Evolutionary conservation across 2,113 vertebrate species (phyloP), one percentile per base, ranked within the genome.

Genomic region (Patagioenas fasciata): DNA sequence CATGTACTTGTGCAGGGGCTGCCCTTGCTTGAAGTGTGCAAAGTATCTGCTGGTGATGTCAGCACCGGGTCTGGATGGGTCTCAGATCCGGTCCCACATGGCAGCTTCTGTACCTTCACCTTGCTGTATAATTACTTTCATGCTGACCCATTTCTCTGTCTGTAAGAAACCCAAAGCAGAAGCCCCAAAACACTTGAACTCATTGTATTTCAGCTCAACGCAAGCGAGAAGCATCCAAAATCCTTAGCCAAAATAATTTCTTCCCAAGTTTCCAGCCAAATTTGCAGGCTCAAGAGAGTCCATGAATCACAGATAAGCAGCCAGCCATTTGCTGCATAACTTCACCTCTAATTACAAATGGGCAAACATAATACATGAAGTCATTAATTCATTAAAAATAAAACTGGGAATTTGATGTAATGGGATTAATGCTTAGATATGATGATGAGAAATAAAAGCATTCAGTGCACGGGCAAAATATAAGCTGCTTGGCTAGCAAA

Each of bases 91-190:
- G 50, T 13, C 42, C 67, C 26, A 13, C 3, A 36, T 11, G 50
- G 72, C 57, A 78, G 36, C 25, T 81, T 36, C 60, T 67, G 17
- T 1, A 28, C 31, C 57, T 44, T 23, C 29, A 69, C 38, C 48
- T 86, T 57, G 18, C 65, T 81, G 18, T n/a, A 6, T 2, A 34
- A 54, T 65, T 74, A 16, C 74, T 84, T 93, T 74, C 50, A 26
- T 13, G 51, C 28, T 81, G 57, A 90, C 70, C 61, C 69, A 38
- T 72, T 92, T 79, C 73, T 78, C 61, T 50, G 6, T 11, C 75
- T 95, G 95, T 80, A 88, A 86, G 38, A 78, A 81, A 79, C 21
- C 66, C 95, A 94, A 83, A 94, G 88, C 83, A 95, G 95, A 93
- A 95, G 96, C 88, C 88, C 69, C 95, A 50, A 34, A 95, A 57